phyloP scores from a whole-genome alignment of 2,113 vertebrate species.

The Nesospiza acunhae region DNA sequence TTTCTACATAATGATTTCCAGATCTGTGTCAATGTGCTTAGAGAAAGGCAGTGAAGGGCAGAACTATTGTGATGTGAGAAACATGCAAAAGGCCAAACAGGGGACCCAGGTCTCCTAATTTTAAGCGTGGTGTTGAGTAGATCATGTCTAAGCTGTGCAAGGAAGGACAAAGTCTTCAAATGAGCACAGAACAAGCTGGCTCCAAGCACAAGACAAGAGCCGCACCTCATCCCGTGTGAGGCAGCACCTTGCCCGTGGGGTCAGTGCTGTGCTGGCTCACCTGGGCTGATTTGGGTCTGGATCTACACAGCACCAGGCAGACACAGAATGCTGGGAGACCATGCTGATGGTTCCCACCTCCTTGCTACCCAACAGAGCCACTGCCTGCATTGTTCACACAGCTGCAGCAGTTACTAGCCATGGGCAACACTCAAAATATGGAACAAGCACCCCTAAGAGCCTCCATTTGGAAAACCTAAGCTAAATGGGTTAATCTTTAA shows the following conservation, averaged over 20 bases:
- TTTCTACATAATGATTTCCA: background rate
- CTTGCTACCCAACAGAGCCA: background rate
- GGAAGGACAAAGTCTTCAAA: background rate
- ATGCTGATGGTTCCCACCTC: background rate
- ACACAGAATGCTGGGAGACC: background rate
- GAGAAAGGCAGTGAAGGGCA: background rate
- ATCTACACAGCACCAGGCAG: background rate
- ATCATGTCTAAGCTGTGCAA: background rate
- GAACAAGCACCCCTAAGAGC: background rate
- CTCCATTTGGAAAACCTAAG: background rate
- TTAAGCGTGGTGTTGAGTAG: rapidly evolving
- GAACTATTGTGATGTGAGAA: background rate
- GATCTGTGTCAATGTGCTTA: background rate
- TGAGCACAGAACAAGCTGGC: background rate
- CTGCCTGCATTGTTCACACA: rapidly evolving
- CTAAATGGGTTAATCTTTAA: background rate
- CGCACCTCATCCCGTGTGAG: rapidly evolving
- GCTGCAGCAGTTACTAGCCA: background rate
- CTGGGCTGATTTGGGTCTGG: too few species aligned
- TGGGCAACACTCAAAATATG: background rate
- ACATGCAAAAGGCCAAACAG: background rate
- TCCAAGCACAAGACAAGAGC: background rate
- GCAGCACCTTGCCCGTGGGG: rapidly evolving
- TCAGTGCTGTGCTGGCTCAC: background rate
- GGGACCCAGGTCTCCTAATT: background rate